These are phyloP conservation scores for Leptinotarsa rubiginosa DNA, from an alignment of 2,888 invertebrate species.

Conservation along the genomic window DNA sequence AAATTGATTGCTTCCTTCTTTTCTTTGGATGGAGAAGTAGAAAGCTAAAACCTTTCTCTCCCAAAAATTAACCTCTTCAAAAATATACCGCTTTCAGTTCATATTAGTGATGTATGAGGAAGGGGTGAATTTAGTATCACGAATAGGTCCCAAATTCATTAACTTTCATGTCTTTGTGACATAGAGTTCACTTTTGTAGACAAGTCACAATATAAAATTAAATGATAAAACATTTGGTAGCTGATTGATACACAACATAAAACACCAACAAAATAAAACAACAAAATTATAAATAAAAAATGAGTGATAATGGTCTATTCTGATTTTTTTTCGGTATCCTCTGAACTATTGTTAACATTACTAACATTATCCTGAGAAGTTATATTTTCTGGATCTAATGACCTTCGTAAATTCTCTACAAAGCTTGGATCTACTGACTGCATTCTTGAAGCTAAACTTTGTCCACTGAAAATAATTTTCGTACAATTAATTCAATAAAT, in stretches of 20 bases:
- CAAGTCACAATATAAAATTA: not conserved
- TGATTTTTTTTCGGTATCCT: conserved; percentile 10
- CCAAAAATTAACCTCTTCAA: too few species aligned
- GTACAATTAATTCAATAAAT: not conserved
- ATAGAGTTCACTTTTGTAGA: not conserved
- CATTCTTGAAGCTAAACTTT: conserved; percentile 85
- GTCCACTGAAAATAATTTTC: conserved; percentile 68
- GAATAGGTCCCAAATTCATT: not conserved
- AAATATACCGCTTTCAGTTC: too few species aligned
- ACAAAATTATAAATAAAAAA: not conserved
- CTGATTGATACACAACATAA: not conserved
- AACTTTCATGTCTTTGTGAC: not conserved
- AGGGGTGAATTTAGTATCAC: too few species aligned
- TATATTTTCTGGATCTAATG: conserved; percentile 39
- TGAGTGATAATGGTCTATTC: conserved; percentile 12
- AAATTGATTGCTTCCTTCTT: too few species aligned
- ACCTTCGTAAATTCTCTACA: conserved; percentile 69
- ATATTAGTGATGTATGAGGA: too few species aligned
- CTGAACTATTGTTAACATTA: conserved; percentile 2
- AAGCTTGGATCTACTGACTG: conserved; percentile 85
- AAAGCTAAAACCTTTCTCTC: too few species aligned
- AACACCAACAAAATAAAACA: not conserved
- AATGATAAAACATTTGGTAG: not conserved
- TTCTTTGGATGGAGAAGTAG: too few species aligned
- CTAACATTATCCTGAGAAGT: not conserved